These are phyloP conservation scores for Octodon degus DNA, from an alignment of 2,113 vertebrate species.

Conservation along the genomic window DNA sequence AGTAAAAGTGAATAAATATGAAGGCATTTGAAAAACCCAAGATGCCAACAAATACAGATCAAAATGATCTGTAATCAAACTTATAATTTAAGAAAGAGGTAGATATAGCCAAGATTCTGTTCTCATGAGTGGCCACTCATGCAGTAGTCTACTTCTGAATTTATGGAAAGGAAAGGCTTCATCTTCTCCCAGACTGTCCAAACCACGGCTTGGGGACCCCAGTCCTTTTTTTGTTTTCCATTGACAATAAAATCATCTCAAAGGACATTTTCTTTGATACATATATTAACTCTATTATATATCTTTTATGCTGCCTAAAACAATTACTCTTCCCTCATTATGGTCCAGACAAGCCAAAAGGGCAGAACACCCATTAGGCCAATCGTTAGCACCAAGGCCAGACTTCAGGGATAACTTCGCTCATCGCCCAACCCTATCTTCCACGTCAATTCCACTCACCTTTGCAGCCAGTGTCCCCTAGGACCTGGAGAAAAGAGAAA, in stretches of 20 bases:
- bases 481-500: neutral
- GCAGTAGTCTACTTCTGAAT: neutral
- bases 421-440: neutral
- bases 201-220: neutral
- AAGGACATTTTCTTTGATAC: neutral
- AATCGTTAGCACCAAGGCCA: neutral
- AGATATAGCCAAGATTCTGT: neutral
- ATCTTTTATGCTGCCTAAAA: neutral
- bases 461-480: neutral
- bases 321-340: neutral
- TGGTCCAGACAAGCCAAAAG: neutral
- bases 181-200: neutral
- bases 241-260: neutral
- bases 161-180: neutral
- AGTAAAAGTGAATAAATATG: neutral
- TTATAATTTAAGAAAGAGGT: neutral
- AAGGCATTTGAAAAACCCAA: conserved; percentile 40
- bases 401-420: neutral
- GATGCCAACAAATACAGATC: neutral
- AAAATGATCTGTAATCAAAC: neutral
- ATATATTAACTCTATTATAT: neutral
- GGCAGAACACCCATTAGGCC: neutral
- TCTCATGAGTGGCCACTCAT: neutral
- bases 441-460: neutral
- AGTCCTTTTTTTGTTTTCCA: neutral